Evolutionary conservation across 37 sponge, comb jelly and placozoan genomes (phyloP), one percentile per base, ranked within the genome.

Genomic region (Dysidea cf. avara): DNA sequence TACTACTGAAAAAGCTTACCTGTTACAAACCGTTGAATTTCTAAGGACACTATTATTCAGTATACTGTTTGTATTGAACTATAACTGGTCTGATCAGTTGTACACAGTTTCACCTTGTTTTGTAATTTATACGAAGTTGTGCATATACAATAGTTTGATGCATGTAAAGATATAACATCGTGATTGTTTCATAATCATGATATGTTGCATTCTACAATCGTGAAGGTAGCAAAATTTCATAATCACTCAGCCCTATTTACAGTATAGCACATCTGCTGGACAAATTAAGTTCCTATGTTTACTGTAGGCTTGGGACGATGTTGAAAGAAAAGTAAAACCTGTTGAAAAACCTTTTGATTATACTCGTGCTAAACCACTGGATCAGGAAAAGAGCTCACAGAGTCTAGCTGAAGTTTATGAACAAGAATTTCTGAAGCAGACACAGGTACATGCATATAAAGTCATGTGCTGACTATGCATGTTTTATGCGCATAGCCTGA

Each of bases 391-490:
- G 81, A 95, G 96, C 78, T 68, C 81, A 59, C 36, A 76, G 58
- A 95, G 99, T 53, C 49, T 99, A 34, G 92, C 92, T 31, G 86
- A 99, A 50, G 84, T 99, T 12, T 99, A 99, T 62, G 99, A 99
- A 48, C 80, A 92, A 60, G 99, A 99, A 37, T 99, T 86, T 62
- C 18, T 95, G 40, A 80, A 88, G 47, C 76, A 90, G 64, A 77
- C 85, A 26, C 78, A 89, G 70, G 76, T 71, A 29, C 32, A 68
- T 4, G 37, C n/a, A n/a, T 40, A 24, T n/a, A 21, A 16, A 53
- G 5, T 43, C 46, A 43, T 43, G 5, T 5, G 9, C 7, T 43
- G 9, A 43, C 46, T 43, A 9, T 43, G 9, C 46, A 12, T 43
- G 46, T 9, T 7, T 35, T 14, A 3, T 46, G 7, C 17, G 75